Evolutionary conservation across 2,888 invertebrate genomes (phyloP), one percentile per base, ranked within the genome.

Genomic region (Dascillus cervinus): DNA sequence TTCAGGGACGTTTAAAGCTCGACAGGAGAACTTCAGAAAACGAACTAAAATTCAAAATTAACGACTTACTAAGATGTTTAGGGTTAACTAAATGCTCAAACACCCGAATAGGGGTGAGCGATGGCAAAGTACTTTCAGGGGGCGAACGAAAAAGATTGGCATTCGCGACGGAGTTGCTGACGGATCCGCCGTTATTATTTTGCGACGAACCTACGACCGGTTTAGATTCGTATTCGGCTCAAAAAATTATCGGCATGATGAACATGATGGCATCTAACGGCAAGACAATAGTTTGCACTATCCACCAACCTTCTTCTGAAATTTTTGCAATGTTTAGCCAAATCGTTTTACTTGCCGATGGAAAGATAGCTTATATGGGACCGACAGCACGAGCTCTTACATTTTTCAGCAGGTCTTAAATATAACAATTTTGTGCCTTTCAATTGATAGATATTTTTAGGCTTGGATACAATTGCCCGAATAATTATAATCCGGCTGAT

Each of bases 161-260:
- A 0, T 94, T 96, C 58, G 96, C 94, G 3, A 83, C 90, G 1
- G 95, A 95, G 82, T 69, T 89, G 19, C 63, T 96, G 30, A 92
- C 89, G 21, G 87, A 95, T 65, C 96, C 96, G 0, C 78, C 85
- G 1, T 72, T 97, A 17, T 66, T 97, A 21, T 95, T 96, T 66
- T 88, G 92, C 58, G 96, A 97, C 55, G 96, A 97, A 57, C 95
- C 95, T 4, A 96, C 96, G 0, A 94, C 94, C 0, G 92, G 95
- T 0, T 61, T 85, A 32, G 96, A 97, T 61, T 89, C 92, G 0
- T 91, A 80, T 52, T 92, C 92, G 56, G 95, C 96, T 0, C 83
- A 84, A 56, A 87, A 84, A 56, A 69, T 96, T 33, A 78, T 87
- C 32, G 69, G 72, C 3, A 72, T 83, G 28, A 72, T 88, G 51